Percentiles rank a stretch among this genome's conserved stretches.
Conservation (phyloP, 1,140 invertebrate species). For the Trissolcus basalis region DNA sequence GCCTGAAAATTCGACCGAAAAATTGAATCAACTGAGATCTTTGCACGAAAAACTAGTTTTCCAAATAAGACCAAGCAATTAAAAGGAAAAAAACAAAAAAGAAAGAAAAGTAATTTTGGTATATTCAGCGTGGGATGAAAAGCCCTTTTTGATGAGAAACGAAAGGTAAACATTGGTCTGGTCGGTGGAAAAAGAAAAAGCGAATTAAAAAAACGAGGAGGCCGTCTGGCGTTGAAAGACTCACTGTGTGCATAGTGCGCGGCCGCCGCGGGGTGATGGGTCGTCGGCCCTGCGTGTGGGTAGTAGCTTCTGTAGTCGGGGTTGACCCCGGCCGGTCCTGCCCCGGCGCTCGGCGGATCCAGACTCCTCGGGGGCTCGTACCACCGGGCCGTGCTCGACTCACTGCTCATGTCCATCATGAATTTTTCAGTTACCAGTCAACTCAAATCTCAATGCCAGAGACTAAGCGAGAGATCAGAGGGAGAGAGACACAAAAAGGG, state of each 20-base stretch:
- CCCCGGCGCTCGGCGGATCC: slow-evolving; percentile 69
- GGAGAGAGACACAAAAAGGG: slow-evolving; percentile 34
- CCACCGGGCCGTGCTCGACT: slow-evolving; percentile 74
- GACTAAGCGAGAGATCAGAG: neutral
- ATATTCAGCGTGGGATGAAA: too few relatives aligned
- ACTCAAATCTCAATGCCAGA: slow-evolving; percentile 5
- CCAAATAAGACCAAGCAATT: too few relatives aligned
- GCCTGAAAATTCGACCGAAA: too few relatives aligned
- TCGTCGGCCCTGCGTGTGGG: slow-evolving; percentile 71
- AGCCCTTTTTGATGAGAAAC: too few relatives aligned
- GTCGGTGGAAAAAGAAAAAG: slow-evolving; percentile 19
- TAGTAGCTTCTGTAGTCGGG: slow-evolving; percentile 75
- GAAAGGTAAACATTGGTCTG: too few relatives aligned
- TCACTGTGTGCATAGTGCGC: slow-evolving; percentile 76
- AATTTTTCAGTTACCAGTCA: slow-evolving; percentile 58
- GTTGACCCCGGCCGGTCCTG: slow-evolving; percentile 65
- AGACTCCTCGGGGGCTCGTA: slow-evolving; percentile 73
- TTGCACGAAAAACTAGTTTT: too few relatives aligned
- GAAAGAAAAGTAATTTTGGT: too few relatives aligned
- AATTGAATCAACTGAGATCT: too few relatives aligned
- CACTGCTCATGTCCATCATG: slow-evolving; percentile 76
- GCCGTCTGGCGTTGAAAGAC: slow-evolving; percentile 31
- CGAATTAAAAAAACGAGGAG: slow-evolving; percentile 29
- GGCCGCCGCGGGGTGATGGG: slow-evolving; percentile 71
- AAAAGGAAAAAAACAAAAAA: too few relatives aligned